Evolutionary conservation across 1,140 invertebrate species (phyloP).

Genomic region (Bombus vancouverensis): DNA sequence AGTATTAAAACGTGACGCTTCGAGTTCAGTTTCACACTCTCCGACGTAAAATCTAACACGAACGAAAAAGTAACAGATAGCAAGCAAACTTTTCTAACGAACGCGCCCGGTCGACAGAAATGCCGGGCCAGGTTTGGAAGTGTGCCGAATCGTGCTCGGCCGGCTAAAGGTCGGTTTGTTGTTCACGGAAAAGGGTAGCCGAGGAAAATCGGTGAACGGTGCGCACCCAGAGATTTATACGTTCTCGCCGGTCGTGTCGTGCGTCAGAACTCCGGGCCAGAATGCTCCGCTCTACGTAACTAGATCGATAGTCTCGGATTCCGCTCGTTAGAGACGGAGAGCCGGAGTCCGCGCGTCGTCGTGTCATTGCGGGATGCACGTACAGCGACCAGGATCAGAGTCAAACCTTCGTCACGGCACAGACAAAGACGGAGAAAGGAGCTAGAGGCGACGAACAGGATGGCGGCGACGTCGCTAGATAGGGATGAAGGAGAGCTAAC

Average conservation of each 20-base stretch:
- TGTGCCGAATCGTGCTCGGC: conserved; percentile 11
- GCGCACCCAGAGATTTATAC: conserved; percentile 49
- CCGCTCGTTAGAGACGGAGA: conserved; percentile 55
- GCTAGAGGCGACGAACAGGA: not conserved
- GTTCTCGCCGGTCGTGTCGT: conserved; percentile 25
- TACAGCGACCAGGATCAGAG: conserved; percentile 13
- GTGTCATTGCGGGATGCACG: conserved; percentile 53
- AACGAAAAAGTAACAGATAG: not conserved
- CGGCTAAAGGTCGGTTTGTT: not conserved
- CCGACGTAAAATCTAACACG: no score
- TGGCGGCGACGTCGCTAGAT: not conserved
- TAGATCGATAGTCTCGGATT: conserved; percentile 67
- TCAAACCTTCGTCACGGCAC: not conserved
- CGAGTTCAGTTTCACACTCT: no score
- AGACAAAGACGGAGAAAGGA: conserved; percentile 1
- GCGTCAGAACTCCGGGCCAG: conserved; percentile 38
- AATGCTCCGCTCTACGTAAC: conserved; percentile 36
- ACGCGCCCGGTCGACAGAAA: conserved; percentile 13
- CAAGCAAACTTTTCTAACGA: conserved; percentile 11
- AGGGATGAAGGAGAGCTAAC: conserved; percentile 38
- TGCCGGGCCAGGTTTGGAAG: not conserved
- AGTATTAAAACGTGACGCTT: no score
- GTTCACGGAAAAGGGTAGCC: not conserved
- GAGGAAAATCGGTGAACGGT: conserved; percentile 21
- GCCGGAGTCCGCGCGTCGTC: conserved; percentile 36